Base-by-base conservation (phyloP, 2,797 vertebrate species). In the Danio tinwini region DNA sequence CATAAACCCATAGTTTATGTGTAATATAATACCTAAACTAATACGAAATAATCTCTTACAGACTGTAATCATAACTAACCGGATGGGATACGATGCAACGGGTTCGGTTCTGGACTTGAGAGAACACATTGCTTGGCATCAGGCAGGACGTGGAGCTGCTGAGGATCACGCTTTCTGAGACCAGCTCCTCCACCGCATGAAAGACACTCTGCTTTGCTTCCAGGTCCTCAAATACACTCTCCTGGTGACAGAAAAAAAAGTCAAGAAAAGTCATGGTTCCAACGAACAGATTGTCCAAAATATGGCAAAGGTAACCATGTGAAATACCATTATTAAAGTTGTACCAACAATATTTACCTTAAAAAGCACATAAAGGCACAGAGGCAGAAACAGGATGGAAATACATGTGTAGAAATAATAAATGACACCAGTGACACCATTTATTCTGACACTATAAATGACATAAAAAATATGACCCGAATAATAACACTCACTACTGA, bases 91-190 rank as follows among this genome's bases (percentile, higher is more conserved):
- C 94, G 0, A 99, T 89, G 88, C 98, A 99, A 82, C 96, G 96
- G 49, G 92, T 94, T 84, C 89, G 92, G 5, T 93, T 93, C 44
- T 92, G 93, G 64, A 99, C 90, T 70, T 90, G 92, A 5, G 92
- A 88, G 88, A 99, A 99, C 84, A 99, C 85, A 39, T 88, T 93
- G 89, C 95, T 96, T 5, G 98, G 98, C 83, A 99, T 90, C 86
- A 99, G 93, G 75, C 95, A 96, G 45, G 98, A 99, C 11, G 95
- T 96, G 0, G 98, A 99, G 89, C 98, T 99, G 91, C 96, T 96
- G 82, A 99, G 88, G 87, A 98, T 90, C 16, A 95, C 91, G 0
- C 83, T 88, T 40, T 94, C 89, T 7, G 85, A 90, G 1, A 95
- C 90, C 0, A 94, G 90, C 75, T 75, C 77, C 89, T 99, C 97